Evolutionary conservation across 1,140 invertebrate species (phyloP).

Genomic region (Drosophila insularis): DNA sequence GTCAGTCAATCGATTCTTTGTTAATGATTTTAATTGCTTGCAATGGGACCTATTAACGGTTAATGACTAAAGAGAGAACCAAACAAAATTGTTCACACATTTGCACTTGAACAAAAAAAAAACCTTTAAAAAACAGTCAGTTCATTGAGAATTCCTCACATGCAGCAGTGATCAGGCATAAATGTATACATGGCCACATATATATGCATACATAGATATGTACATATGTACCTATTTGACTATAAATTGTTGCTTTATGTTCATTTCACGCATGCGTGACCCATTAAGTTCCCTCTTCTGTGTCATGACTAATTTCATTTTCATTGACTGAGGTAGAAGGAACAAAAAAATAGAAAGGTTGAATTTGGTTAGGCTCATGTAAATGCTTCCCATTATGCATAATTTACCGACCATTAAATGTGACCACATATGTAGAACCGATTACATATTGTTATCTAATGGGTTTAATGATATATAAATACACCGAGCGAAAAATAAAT

Average conservation of each 20-base stretch:
- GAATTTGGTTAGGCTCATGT: conserved; percentile 31
- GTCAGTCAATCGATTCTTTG: neutral
- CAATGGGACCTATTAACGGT: conserved; percentile 61
- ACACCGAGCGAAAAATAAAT: neutral
- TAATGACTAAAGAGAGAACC: conserved; percentile 27
- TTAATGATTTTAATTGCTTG: conserved; percentile 67
- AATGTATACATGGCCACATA: neutral
- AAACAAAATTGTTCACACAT: conserved; percentile 65
- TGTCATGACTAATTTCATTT: conserved; percentile 48
- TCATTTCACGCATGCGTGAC: conserved; percentile 50
- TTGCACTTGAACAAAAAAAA: conserved; percentile 37
- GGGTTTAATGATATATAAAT: conserved; percentile 2
- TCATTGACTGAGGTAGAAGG: conserved; percentile 8
- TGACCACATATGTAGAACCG: conserved; percentile 36
- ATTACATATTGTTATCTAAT: conserved; percentile 15
- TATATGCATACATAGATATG: neutral
- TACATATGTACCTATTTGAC: conserved; percentile 7
- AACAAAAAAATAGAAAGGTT: neutral
- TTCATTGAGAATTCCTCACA: conserved; percentile 28
- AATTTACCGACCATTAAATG: conserved; percentile 52
- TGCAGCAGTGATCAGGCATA: neutral
- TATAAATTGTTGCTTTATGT: conserved; percentile 9
- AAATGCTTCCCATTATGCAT: conserved; percentile 48
- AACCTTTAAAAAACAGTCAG: neutral
- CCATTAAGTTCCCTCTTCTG: conserved; percentile 25